Evolutionary conservation across 2,888 invertebrate genomes (phyloP), one percentile per base, ranked within the genome.

Genomic region (Morpho deidamia): DNA sequence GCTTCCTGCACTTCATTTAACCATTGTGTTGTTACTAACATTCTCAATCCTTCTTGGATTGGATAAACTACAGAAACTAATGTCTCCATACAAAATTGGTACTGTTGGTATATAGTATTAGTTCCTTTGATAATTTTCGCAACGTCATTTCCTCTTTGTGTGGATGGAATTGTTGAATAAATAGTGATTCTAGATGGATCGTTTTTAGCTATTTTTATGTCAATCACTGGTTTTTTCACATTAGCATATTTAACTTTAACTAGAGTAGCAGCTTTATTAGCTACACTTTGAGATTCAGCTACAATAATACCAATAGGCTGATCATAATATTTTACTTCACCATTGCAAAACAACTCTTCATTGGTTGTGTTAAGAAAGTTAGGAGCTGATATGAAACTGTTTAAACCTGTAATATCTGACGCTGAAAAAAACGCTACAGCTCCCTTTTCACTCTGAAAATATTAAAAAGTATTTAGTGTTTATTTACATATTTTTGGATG

Each of bases 61-160:
- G 95, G 95, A n/a, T 91, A 73, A 11, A 91, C 91, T 0, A 93
- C 82, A 64, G 92, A 92, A 1, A 85, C 85, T 48, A 94, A 91
- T 0, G 92, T 92, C 74, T 95, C 95, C 93, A 95, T 94, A 10
- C 91, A 90, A 63, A 91, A 94, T 71, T 95, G 95, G 68, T 93
- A 94, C 68, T 95, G 95, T n/a, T 85, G 71, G 23, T 91, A 91
- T 55, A 90, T 75, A 42, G 87, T 76, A 50, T 90, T 83, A 1
- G 69, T 79, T 0, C 94, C 94, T 59, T 66, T 72, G 11, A 90
- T 83, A 7, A 71, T 59, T 57, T 90, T 83, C 8, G 68, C 74
- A 1, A 84, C 64, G 56, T 91, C 76, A 7, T 59, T 68, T 1
- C 84, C 84, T 58, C 38, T 72, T 39, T 74, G 76, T 1, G 69